phyloP scores from a whole-genome alignment of 2,797 vertebrate genomes.

The Tympanoctomys barrerae region DNA sequence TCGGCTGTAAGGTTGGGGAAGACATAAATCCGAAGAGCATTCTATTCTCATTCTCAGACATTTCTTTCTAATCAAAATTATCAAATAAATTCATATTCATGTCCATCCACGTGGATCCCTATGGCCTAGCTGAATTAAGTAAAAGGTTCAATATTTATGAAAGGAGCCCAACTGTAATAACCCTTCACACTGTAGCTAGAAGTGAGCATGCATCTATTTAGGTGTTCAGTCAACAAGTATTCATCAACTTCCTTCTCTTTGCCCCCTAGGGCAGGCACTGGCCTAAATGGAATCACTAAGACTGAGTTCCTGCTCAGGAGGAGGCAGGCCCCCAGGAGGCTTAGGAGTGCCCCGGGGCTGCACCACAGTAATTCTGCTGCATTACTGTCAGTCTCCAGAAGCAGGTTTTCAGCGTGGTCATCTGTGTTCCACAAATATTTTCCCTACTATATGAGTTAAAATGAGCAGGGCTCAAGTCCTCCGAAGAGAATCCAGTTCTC shows the following conservation, averaged over 20 bases:
- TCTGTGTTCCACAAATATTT: background rate
- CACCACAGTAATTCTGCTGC: background rate
- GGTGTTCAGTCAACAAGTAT: background rate
- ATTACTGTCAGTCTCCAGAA: background rate
- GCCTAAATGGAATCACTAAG: background rate
- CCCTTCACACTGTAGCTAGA: background rate
- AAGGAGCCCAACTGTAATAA: background rate
- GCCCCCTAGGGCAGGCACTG: background rate
- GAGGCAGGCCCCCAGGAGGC: background rate
- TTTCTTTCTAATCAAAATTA: slow-evolving; percentile 10
- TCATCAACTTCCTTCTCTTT: background rate
- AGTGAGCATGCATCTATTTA: background rate
- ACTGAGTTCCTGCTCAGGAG: background rate
- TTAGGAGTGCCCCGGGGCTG: background rate
- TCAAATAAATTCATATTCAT: background rate
- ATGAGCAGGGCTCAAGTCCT: background rate
- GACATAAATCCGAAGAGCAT: background rate
- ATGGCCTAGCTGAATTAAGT: background rate
- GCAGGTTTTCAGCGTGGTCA: background rate
- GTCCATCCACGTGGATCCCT: background rate
- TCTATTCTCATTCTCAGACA: background rate
- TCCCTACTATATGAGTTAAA: background rate
- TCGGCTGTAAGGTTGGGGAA: background rate
- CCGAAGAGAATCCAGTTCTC: background rate
- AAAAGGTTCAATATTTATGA: background rate